Conservation (phyloP, 1,140 invertebrate species). For the Daktulosphaira vitifoliae region DNA sequence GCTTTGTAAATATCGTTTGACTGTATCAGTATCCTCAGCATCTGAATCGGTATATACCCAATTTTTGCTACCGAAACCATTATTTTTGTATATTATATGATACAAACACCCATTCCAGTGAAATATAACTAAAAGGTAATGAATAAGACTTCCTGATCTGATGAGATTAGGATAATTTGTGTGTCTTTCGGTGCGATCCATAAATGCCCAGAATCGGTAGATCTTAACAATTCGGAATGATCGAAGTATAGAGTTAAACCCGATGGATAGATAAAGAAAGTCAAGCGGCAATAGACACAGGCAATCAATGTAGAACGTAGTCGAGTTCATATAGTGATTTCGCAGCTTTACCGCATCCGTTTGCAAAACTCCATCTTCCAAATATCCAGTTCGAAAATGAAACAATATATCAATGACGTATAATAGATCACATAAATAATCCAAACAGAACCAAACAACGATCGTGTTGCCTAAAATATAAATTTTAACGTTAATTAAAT, state of each 20-base stretch:
- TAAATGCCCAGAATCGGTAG: conserved; percentile 93
- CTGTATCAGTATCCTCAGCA: conserved; percentile 71
- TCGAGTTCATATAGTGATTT: conserved; percentile 97
- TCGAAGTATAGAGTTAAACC: conserved; percentile 93
- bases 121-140: conserved; percentile 95
- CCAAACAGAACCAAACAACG: conserved; percentile 90
- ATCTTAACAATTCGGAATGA: conserved; percentile 97
- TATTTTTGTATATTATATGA: conserved; percentile 90
- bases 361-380: conserved; percentile 93
- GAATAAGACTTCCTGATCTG: conserved; percentile 81
- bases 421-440: conserved; percentile 92
- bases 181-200: conserved; percentile 95
- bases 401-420: conserved; percentile 94
- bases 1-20: conserved; percentile 91
- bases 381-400: conserved; percentile 93
- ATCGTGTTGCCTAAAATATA: conserved; percentile 65
- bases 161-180: conserved; percentile 98
- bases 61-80: conserved; percentile 82
- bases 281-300: conserved; percentile 93
- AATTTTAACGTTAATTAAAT: conserved; percentile 34
- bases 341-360: conserved; percentile 87
- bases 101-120: conserved; percentile 99
- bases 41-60: conserved; percentile 80
- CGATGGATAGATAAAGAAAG: conserved; percentile 95
- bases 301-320: conserved; percentile 97